phyloP scores from a whole-genome alignment of 1,140 invertebrate genomes.

The Akabosia matsudoensis region DNA sequence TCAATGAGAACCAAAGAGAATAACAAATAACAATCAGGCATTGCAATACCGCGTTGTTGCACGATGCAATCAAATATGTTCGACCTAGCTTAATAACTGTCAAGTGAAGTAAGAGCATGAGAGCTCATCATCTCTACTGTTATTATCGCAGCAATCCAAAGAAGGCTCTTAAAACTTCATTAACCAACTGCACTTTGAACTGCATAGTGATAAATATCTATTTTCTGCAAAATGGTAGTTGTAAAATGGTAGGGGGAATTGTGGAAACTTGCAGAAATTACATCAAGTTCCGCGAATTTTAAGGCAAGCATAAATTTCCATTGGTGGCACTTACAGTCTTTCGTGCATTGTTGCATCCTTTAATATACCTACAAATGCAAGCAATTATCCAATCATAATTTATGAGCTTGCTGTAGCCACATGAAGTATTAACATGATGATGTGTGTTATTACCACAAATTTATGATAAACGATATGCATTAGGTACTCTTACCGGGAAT shows the following conservation, averaged over 20 bases:
- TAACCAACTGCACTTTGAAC: neutral
- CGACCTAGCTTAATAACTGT: neutral
- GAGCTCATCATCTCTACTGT: neutral
- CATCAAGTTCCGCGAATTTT: too few species aligned
- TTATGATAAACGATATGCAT: too few species aligned
- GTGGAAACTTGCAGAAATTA: too few species aligned
- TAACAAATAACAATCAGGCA: neutral
- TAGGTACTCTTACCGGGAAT: too few species aligned
- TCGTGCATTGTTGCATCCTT: too few species aligned
- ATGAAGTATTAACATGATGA: neutral
- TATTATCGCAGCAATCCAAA: neutral
- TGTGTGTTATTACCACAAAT: neutral
- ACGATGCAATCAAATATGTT: neutral
- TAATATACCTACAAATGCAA: neutral
- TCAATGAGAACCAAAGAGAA: too few species aligned
- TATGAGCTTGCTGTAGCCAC: neutral
- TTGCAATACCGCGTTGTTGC: neutral
- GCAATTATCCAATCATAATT: neutral
- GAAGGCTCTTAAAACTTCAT: neutral
- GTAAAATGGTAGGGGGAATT: too few species aligned
- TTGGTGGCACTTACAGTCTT: too few species aligned
- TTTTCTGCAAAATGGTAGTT: too few species aligned
- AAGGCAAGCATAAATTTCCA: too few species aligned
- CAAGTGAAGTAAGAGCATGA: neutral
- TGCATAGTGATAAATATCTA: too few species aligned